These are phyloP conservation scores for Hypotaenidia philippensis DNA, from an alignment of 2,797 vertebrate genomes.

Conservation along the genomic window DNA sequence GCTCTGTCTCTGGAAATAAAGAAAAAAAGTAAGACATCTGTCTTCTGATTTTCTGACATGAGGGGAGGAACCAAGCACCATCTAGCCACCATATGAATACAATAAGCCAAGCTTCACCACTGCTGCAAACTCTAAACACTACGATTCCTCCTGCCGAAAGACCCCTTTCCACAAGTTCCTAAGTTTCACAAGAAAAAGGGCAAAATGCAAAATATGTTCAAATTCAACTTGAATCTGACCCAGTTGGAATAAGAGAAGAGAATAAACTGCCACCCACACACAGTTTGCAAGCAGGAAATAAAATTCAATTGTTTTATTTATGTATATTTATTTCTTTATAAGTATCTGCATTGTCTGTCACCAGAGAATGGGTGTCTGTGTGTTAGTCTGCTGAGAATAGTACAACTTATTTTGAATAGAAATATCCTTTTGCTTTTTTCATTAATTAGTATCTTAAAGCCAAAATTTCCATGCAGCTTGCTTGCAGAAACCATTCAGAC, in stretches of 20 bases:
- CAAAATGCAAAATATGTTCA: neutral
- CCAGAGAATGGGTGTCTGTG: neutral
- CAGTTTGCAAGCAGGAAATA: conserved; percentile 26
- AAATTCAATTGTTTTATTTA: conserved; percentile 38
- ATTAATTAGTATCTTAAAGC: neutral
- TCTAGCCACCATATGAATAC: neutral
- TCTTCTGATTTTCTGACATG: neutral
- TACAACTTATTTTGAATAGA: neutral
- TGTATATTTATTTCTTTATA: conserved; percentile 41
- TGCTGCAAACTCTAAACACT: neutral
- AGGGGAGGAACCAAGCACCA: neutral
- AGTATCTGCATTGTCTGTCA: conserved; percentile 20
- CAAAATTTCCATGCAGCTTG: neutral
- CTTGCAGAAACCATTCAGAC: neutral
- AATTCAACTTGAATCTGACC: conserved; percentile 26
- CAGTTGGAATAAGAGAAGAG: conserved; percentile 35
- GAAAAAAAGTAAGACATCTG: neutral
- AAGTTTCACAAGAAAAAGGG: conserved; percentile 36
- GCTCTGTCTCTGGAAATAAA: neutral
- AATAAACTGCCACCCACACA: conserved; percentile 35
- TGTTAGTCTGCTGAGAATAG: neutral
- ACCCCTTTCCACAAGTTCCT: conserved; percentile 16
- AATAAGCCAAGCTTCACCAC: neutral
- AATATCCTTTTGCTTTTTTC: neutral
- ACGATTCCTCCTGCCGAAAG: neutral